A percentile compares a stretch with the other conserved stretches of the same genome.
Evolutionary conservation across 2,888 invertebrate species (phyloP).

Genomic region (Microchrysa polita): DNA sequence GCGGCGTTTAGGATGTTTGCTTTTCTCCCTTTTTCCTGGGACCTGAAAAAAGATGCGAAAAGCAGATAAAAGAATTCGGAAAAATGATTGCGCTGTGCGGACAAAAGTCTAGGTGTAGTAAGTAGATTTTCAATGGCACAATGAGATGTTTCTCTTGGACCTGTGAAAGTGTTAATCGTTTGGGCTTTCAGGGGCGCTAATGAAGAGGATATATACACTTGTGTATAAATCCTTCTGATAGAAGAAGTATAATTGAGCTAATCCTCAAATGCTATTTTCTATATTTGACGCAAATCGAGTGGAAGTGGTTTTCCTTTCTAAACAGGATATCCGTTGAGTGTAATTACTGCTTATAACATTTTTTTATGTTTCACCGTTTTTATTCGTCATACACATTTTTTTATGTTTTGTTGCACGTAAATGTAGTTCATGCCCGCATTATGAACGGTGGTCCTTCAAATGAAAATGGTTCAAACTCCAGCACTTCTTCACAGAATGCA

Average conservation of each 20-base stretch:
- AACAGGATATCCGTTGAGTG: conserved; percentile 26
- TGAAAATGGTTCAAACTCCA: background rate
- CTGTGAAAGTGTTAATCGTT: conserved; percentile 8
- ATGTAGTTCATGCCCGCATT: conserved; percentile 17
- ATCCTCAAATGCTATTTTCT: background rate
- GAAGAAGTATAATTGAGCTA: conserved; percentile 19
- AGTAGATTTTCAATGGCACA: conserved; percentile 27
- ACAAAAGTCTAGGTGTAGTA: conserved; percentile 19
- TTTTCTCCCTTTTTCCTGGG: background rate
- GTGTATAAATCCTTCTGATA: background rate
- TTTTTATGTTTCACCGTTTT: background rate
- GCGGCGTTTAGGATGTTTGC: conserved; percentile 25
- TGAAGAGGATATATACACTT: conserved; percentile 14
- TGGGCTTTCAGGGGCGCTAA: background rate
- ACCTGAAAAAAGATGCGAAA: conserved; percentile 31
- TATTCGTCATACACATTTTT: background rate
- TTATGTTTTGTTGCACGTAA: background rate
- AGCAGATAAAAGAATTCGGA: conserved; percentile 14
- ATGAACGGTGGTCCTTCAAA: background rate
- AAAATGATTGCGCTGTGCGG: background rate
- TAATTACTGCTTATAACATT: background rate
- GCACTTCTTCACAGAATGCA: conserved; percentile 14
- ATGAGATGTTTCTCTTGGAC: conserved; percentile 31
- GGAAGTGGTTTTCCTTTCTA: conserved; percentile 6
- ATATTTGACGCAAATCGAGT: conserved; percentile 32